Evolutionary conservation across 2,888 invertebrate species (phyloP), one percentile per base, ranked within the genome.

Genomic region (Epinotia bilunana): DNA sequence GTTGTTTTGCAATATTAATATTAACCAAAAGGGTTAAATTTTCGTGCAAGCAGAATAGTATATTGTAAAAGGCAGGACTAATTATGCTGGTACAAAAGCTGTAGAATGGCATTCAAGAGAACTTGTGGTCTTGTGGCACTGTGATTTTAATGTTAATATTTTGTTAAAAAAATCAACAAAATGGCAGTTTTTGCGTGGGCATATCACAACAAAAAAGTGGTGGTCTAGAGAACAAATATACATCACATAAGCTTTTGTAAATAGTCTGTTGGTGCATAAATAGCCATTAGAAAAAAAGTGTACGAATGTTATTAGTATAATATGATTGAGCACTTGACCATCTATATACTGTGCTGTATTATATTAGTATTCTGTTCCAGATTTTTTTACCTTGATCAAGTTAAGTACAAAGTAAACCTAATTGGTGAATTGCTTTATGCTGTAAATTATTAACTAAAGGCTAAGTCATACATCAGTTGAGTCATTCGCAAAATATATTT

Each of bases 371-470:
- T 46, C 11, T 28, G 20, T 39, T 57, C 39, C 28, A 60, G 69
- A 69, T 28, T 39, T 46, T 23, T 60, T 61, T n/a, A 39, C 43
- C n/a, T 33, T 65, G 63, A 20, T 61, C 16, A 63, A 62, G 60
- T 76, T 76, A 76, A 76, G 76, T 76, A 76, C 76, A 73, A 72
- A 57, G 20, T 58, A 68, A 49, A 43, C 57, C 43, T 68, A 58
- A 58, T 28, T 39, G 33, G 55, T 57, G 67, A 55, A 13, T 55
- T 58, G 58, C 58, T 46, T 16, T 13, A 46, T 46, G 58, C 69
- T 58, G 46, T 23, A 60, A 67, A 69, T 55, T 57, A 20, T 46
- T 53, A 20, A 67, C 28, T 69, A 46, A 69, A 9, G 23, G 20
- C 43, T 23, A 16, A 60, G 60, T 7, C 5, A 43, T 39, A 57